Conservation (phyloP, 23 tunicate genomes). For the Trididemnum clinides region DNA sequence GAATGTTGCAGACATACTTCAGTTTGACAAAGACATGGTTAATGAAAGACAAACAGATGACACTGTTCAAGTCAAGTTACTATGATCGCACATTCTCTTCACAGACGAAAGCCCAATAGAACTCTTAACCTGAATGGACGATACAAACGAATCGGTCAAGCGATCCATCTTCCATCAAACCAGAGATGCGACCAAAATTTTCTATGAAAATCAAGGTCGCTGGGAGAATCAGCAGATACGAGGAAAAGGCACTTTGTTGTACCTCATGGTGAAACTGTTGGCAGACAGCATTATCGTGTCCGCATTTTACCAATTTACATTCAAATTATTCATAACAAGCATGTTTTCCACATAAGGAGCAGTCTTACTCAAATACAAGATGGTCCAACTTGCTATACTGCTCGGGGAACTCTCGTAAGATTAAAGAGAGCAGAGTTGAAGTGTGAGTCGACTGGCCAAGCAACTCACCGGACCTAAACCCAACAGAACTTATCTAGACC, state of each 20-base stretch:
- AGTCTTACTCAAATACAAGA: no score
- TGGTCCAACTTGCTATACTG: background rate
- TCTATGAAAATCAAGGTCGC: background rate
- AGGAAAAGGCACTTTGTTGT: background rate
- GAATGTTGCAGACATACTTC: no score
- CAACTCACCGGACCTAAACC: background rate
- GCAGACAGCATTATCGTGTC: background rate
- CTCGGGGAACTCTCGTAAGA: background rate
- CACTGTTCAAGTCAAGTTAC: background rate
- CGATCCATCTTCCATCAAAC: background rate
- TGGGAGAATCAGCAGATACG: background rate
- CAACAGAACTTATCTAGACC: background rate
- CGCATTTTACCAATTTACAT: background rate
- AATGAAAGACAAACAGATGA: background rate
- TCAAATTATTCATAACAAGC: background rate
- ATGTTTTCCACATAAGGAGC: background rate
- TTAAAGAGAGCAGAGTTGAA: background rate
- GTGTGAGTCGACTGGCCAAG: background rate
- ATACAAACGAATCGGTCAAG: background rate
- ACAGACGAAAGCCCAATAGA: background rate
- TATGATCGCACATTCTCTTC: background rate
- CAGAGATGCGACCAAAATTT: background rate
- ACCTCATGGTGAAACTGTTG: background rate
- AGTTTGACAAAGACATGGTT: no score
- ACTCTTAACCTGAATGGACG: background rate